Percentiles rank a stretch among this genome's conserved stretches.
These are phyloP conservation scores for Tinamus major DNA, from an alignment of 2,797 vertebrate genomes.

Conservation along the genomic window DNA sequence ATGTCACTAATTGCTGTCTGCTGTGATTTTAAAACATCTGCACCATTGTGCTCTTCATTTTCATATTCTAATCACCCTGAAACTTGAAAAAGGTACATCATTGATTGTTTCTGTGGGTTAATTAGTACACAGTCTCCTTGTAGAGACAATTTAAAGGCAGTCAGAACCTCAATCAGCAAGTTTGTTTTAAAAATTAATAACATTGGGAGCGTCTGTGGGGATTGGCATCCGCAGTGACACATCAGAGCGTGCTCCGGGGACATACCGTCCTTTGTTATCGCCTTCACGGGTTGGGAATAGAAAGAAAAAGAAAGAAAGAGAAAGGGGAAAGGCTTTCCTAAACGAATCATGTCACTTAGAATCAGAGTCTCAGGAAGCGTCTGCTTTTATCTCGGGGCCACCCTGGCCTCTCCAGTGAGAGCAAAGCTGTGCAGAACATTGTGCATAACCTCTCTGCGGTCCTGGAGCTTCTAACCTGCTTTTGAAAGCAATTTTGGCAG, in stretches of 20 bases:
- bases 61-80: constrained; percentile 87
- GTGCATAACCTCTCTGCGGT: not conserved
- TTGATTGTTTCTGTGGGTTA: constrained; percentile 85
- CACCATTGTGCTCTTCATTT: constrained; percentile 85
- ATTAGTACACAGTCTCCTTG: constrained; percentile 83
- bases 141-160: constrained; percentile 83
- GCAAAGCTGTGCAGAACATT: not conserved
- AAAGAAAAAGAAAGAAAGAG: not conserved
- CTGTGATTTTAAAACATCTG: constrained; percentile 89
- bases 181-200: constrained; percentile 85
- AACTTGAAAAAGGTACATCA: constrained; percentile 84
- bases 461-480: not conserved
- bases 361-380: not conserved
- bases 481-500: not conserved
- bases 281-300: not conserved
- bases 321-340: not conserved
- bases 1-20: constrained; percentile 87
- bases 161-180: constrained; percentile 83
- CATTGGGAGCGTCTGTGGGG: constrained; percentile 69
- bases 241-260: constrained; percentile 41
- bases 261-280: constrained; percentile 47
- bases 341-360: not conserved
- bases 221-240: constrained; percentile 54
- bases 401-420: not conserved
- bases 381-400: constrained; percentile 5